phyloP scores from a whole-genome alignment of 2,113 vertebrate species.

The Hystrix cristata region DNA sequence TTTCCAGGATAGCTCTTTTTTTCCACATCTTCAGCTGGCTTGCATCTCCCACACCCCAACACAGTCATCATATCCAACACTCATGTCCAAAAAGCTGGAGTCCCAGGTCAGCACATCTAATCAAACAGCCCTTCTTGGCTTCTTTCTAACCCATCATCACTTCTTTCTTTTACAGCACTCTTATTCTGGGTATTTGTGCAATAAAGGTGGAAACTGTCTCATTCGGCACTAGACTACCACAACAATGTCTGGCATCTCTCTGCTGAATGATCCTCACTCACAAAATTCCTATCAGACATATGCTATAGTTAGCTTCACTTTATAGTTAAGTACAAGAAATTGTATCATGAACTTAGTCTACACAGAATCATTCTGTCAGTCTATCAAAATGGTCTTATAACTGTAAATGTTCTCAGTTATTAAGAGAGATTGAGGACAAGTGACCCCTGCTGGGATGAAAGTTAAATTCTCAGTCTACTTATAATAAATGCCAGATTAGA shows the following conservation, averaged over 20 bases:
- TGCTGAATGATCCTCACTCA: not conserved
- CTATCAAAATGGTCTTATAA: not conserved
- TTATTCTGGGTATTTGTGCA: not conserved
- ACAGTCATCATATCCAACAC: not conserved
- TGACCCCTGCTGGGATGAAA: not conserved
- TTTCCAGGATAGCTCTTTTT: not conserved
- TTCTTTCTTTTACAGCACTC: not conserved
- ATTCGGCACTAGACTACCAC: not conserved
- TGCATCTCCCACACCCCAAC: not conserved
- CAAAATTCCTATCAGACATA: not conserved
- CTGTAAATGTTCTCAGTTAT: not conserved
- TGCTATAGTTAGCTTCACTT: not conserved
- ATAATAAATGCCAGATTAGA: not conserved
- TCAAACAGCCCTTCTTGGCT: not conserved
- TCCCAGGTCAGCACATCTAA: not conserved
- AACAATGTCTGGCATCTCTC: not conserved
- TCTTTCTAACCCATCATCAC: not conserved
- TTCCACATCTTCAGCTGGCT: not conserved
- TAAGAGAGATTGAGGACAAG: not conserved
- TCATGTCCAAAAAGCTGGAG: not conserved
- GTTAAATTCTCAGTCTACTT: constrained; percentile 17
- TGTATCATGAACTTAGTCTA: not conserved
- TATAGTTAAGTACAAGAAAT: not conserved
- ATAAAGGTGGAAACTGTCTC: not conserved
- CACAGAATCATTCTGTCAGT: not conserved